A percentile compares a stretch with the other conserved stretches of the same genome.
Evolutionary conservation across 1,140 invertebrate genomes (phyloP).

Genomic region (Cherax quadricarinatus): DNA sequence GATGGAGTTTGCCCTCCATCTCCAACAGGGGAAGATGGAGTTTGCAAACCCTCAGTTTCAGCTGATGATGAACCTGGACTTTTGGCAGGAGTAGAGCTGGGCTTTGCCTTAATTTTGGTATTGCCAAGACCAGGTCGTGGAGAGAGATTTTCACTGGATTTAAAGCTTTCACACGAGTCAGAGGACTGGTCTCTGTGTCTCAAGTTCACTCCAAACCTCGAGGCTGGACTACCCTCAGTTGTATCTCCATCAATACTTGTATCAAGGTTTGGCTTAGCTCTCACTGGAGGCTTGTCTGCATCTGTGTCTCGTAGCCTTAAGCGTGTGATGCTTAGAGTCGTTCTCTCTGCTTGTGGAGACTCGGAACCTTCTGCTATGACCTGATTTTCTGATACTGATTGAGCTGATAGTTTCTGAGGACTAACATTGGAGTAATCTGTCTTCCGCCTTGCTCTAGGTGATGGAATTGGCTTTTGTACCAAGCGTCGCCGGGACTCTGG

Average conservation of each 20-base stretch:
- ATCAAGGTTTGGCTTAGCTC: slow-evolving; percentile 69
- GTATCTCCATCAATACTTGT: slow-evolving; percentile 82
- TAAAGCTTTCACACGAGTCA: slow-evolving; percentile 80
- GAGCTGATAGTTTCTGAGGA: slow-evolving; percentile 42
- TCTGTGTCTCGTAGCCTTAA: slow-evolving; percentile 60
- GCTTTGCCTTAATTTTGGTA: slow-evolving; percentile 58
- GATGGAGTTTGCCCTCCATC: slow-evolving; percentile 74
- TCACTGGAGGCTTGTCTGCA: slow-evolving; percentile 64
- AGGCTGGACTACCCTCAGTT: slow-evolving; percentile 84
- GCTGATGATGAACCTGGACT: slow-evolving; percentile 76
- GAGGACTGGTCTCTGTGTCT: slow-evolving; percentile 83
- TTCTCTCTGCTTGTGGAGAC: slow-evolving; percentile 75
- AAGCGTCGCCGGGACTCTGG: slow-evolving; percentile 41
- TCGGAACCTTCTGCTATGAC: slow-evolving; percentile 56
- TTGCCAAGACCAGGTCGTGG: slow-evolving; percentile 39
- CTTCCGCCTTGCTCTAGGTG: slow-evolving; percentile 61
- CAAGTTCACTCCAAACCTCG: slow-evolving; percentile 84
- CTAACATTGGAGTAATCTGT: slow-evolving; percentile 45
- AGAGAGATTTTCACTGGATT: slow-evolving; percentile 75
- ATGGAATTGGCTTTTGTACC: slow-evolving; percentile 60
- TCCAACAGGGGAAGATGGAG: slow-evolving; percentile 73
- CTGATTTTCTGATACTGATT: slow-evolving; percentile 54
- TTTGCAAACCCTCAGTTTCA: slow-evolving; percentile 76
- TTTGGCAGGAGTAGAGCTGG: slow-evolving; percentile 73
- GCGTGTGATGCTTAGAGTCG: slow-evolving; percentile 74